Percentiles rank a stretch among this genome's conserved stretches.
phyloP scores from a whole-genome alignment of 2,888 invertebrate species.

The Nasonia oneida region DNA sequence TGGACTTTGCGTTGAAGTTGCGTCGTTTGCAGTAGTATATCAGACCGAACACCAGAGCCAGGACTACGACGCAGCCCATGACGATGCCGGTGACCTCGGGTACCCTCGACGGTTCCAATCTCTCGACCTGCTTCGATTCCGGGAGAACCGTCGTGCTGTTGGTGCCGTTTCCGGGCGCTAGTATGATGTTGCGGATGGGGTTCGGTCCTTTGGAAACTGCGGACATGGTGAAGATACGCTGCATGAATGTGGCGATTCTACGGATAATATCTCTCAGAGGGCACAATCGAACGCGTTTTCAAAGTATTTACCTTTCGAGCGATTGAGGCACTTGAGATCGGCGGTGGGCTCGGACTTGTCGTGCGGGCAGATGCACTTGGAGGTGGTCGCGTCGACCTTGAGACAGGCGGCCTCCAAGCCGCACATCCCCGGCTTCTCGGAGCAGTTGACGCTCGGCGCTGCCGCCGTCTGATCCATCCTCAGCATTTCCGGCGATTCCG shows the following conservation, averaged over 20 bases:
- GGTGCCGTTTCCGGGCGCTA: conserved; percentile 78
- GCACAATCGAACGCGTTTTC: background rate
- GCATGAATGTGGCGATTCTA: background rate
- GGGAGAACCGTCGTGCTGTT: conserved; percentile 72
- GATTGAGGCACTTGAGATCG: conserved; percentile 83
- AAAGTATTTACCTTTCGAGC: conserved; percentile 81
- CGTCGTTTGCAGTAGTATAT: conserved; percentile 70
- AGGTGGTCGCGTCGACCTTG: conserved; percentile 79
- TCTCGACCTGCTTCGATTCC: conserved; percentile 73
- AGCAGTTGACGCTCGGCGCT: conserved; percentile 71
- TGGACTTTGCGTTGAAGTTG: conserved; percentile 69
- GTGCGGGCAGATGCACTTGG: conserved; percentile 85
- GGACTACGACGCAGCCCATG: conserved; percentile 69
- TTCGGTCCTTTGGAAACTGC: conserved; percentile 81
- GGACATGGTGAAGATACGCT: conserved; percentile 43
- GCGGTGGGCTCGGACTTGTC: conserved; percentile 83
- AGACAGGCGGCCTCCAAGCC: conserved; percentile 84
- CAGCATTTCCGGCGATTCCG: conserved; percentile 66
- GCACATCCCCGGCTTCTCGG: conserved; percentile 80
- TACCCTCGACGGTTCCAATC: conserved; percentile 68
- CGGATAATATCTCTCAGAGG: background rate
- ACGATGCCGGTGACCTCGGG: conserved; percentile 74
- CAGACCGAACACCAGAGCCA: conserved; percentile 69
- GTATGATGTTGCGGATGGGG: conserved; percentile 84
- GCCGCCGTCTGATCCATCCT: conserved; percentile 54